Conservation (phyloP, 2,113 vertebrate species). For the Petaurus breviceps region DNA sequence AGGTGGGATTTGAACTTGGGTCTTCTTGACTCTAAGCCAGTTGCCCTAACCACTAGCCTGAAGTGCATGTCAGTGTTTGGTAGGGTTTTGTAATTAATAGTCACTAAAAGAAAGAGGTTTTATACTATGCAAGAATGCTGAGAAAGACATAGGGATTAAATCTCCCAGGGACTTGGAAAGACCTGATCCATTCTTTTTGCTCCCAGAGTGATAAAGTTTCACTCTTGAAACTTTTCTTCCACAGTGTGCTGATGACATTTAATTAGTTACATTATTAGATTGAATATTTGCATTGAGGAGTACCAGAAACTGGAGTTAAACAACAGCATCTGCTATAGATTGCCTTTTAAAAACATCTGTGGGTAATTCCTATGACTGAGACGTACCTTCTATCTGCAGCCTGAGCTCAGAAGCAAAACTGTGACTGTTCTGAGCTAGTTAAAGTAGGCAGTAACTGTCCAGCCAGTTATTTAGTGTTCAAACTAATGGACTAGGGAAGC, state of each 20-base stretch:
- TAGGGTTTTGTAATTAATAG: background rate
- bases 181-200: background rate
- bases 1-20: too few species aligned
- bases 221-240: background rate
- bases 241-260: background rate
- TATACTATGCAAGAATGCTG: background rate
- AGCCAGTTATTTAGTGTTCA: constrained; percentile 33
- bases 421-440: constrained; percentile 21
- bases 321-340: background rate
- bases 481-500: background rate
- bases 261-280: background rate
- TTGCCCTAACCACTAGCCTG: background rate
- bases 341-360: constrained; percentile 25
- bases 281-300: constrained; percentile 33
- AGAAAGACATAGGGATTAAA: background rate
- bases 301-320: constrained; percentile 33
- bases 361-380: constrained; percentile 5
- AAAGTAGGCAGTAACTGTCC: constrained; percentile 26
- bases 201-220: background rate
- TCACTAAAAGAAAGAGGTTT: background rate
- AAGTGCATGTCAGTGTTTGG: background rate
- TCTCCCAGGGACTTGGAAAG: background rate
- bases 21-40: background rate
- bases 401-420: constrained; percentile 26
- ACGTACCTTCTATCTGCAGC: background rate